phyloP scores from a whole-genome alignment of 2,113 vertebrate genomes.

The Xyliphius kryptos region DNA sequence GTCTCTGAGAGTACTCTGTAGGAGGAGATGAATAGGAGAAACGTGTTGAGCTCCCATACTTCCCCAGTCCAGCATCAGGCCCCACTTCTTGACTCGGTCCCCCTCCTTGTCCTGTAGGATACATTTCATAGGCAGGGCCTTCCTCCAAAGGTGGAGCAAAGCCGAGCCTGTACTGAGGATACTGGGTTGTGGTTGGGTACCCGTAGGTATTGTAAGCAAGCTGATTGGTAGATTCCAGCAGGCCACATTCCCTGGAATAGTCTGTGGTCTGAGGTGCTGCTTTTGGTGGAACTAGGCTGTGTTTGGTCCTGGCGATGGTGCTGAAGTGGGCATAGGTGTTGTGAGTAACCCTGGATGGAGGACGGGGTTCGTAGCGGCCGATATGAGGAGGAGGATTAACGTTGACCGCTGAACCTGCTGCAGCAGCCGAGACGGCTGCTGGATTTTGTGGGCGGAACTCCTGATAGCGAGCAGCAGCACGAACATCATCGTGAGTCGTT shows the following conservation, averaged over 20 bases:
- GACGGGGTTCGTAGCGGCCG: conserved; percentile 78
- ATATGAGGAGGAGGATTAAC: conserved; percentile 46
- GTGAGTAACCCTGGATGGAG: conserved; percentile 81
- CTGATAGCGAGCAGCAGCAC: conserved; percentile 75
- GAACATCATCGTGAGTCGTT: conserved; percentile 76
- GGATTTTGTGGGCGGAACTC: conserved; percentile 74
- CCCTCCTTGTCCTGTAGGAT: conserved; percentile 60
- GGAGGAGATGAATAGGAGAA: conserved; percentile 91
- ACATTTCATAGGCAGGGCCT: conserved; percentile 69
- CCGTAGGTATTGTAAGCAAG: conserved; percentile 82
- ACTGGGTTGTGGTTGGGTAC: conserved; percentile 62
- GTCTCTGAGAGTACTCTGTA: conserved; percentile 85
- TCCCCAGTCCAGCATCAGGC: conserved; percentile 63
- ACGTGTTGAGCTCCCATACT: conserved; percentile 73
- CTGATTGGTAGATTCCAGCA: conserved; percentile 71
- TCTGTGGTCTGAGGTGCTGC: conserved; percentile 57
- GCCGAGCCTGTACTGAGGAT: conserved; percentile 76
- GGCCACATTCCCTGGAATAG: conserved; percentile 63
- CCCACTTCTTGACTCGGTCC: conserved; percentile 35
- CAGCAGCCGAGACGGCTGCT: conserved; percentile 40
- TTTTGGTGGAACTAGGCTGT: conserved; percentile 55
- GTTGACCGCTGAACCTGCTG: conserved; percentile 36
- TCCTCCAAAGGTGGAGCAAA: conserved; percentile 72
- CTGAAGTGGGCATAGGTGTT: conserved; percentile 88
- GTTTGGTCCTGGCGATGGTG: conserved; percentile 66